phyloP scores from a whole-genome alignment of 2,888 invertebrate species.

The Anodontia alba region DNA sequence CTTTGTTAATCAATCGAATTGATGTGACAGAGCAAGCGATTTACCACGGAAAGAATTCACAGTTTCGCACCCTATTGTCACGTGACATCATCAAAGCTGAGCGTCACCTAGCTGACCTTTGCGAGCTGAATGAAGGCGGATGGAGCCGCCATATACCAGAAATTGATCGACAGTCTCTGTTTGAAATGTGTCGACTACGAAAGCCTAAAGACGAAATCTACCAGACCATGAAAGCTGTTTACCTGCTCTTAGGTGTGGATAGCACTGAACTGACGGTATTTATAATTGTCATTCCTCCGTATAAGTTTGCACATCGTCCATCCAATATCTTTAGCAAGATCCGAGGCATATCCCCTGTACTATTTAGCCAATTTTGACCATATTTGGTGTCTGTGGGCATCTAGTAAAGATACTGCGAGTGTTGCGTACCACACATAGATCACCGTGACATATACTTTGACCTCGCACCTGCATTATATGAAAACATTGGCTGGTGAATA shows the following conservation, averaged over 20 bases:
- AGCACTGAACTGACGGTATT: conserved; percentile 35
- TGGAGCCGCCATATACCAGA: conserved; percentile 50
- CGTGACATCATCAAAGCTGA: conserved; percentile 39
- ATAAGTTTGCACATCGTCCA: no score
- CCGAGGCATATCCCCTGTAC: no score
- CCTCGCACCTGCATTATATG: no score
- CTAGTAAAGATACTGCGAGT: no score
- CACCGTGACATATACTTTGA: no score
- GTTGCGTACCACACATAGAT: no score
- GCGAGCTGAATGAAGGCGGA: conserved; percentile 55
- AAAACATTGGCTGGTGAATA: no score
- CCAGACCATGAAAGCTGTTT: conserved; percentile 40
- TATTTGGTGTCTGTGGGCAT: no score
- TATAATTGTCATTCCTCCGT: no score
- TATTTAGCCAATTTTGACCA: no score
- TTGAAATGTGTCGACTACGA: conserved; percentile 45
- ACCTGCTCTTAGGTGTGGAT: conserved; percentile 47
- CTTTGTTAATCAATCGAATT: conserved; percentile 41
- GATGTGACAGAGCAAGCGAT: conserved; percentile 46
- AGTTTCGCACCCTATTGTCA: conserved; percentile 19
- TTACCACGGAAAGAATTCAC: conserved; percentile 31
- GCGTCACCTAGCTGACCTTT: conserved; percentile 42
- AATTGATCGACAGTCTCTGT: conserved; percentile 49
- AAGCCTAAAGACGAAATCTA: conserved; percentile 45
- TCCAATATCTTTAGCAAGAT: no score